A percentile compares a stretch with the other conserved stretches of the same genome.
These are phyloP conservation scores for Tyrannus savana DNA, from an alignment of 2,113 vertebrate species.

Conservation along the genomic window DNA sequence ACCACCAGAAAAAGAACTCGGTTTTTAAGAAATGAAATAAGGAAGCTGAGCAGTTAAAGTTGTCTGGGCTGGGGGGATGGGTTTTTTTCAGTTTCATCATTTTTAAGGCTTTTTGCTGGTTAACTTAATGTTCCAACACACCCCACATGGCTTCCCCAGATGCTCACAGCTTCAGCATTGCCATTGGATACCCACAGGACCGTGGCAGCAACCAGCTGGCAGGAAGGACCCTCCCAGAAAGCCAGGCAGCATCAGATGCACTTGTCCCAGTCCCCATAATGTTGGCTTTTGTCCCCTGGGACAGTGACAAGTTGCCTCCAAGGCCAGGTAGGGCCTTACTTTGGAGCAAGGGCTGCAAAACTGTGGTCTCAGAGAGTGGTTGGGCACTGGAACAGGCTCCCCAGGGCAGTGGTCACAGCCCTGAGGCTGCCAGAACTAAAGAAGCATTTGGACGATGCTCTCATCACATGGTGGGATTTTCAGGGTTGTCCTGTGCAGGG, in stretches of 20 bases:
- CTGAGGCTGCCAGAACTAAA: not conserved
- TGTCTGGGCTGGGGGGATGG: not conserved
- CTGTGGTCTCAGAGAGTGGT: not conserved
- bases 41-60: not conserved
- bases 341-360: not conserved
- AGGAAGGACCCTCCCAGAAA: not conserved
- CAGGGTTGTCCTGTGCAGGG: not conserved
- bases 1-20: not conserved
- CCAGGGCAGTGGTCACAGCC: not conserved
- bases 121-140: not conserved
- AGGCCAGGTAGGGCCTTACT: not conserved
- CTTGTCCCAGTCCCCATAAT: not conserved
- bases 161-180: not conserved
- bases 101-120: not conserved
- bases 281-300: not conserved
- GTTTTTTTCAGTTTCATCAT: not conserved
- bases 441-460: not conserved
- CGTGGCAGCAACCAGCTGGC: not conserved
- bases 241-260: not conserved
- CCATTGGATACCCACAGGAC: not conserved
- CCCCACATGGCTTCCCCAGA: accelerated
- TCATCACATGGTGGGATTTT: not conserved
- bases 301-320: not conserved
- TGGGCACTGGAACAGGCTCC: not conserved
- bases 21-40: not conserved